Evolutionary conservation across 2,113 vertebrate species (phyloP).

Genomic region (Capricornis sumatraensis): DNA sequence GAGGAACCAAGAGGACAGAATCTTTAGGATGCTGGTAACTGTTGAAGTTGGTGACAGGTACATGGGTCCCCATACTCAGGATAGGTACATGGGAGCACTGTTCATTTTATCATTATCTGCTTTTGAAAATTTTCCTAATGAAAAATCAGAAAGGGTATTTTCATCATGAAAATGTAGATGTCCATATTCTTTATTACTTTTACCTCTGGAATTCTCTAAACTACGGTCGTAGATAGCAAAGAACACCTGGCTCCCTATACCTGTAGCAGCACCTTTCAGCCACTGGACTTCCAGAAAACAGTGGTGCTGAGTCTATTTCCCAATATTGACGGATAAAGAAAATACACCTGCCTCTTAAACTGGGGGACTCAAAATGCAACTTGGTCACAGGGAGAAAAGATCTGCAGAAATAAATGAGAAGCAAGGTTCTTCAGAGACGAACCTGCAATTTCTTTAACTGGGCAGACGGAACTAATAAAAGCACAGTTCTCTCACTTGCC

Average conservation of each 20-base stretch:
- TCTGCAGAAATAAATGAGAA: background rate
- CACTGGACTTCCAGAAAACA: background rate
- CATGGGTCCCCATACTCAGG: too few relatives aligned
- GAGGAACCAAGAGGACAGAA: background rate
- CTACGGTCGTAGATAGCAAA: background rate
- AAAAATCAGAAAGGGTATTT: background rate
- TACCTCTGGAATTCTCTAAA: background rate
- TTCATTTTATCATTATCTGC: background rate
- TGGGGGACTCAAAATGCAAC: background rate
- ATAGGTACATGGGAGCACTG: background rate
- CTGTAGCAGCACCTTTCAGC: background rate
- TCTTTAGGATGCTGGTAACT: background rate
- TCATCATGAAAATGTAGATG: background rate
- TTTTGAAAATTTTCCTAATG: background rate
- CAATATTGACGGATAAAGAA: background rate
- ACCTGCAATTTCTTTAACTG: background rate
- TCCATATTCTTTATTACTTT: background rate
- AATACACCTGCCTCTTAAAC: background rate
- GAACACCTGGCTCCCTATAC: background rate
- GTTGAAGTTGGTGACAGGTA: background rate
- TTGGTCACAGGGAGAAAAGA: background rate
- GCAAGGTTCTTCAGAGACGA: background rate
- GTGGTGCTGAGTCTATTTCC: background rate
- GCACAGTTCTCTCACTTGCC: background rate
- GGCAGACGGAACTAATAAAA: background rate